Evolutionary conservation across 2,888 invertebrate species (phyloP).

Genomic region (Dryobota labecula): DNA sequence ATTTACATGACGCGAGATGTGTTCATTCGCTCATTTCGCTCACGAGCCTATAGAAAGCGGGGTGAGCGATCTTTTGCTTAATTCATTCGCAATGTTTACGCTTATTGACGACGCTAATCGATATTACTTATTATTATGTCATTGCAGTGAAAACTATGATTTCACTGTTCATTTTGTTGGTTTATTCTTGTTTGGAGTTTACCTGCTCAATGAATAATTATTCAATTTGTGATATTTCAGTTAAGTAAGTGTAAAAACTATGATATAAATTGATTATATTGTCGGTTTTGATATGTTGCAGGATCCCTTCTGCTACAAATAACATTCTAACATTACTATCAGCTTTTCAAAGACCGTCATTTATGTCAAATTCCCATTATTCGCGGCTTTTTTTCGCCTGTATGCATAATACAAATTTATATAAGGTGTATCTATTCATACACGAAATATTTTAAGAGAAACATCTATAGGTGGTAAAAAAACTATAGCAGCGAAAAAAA

Average conservation of each 20-base stretch:
- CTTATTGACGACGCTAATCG: slow-evolving; percentile 59
- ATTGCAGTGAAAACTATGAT: slow-evolving; percentile 63
- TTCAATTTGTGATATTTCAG: not conserved
- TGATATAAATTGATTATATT: not conserved
- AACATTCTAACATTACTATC: not conserved
- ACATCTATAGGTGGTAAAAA: too few species aligned
- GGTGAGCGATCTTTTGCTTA: slow-evolving; percentile 65
- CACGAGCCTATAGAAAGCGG: slow-evolving; percentile 67
- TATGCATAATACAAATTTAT: not conserved
- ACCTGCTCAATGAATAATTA: not conserved
- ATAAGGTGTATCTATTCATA: too few species aligned
- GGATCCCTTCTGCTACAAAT: not conserved
- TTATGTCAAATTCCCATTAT: not conserved
- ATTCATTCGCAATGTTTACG: slow-evolving; percentile 66
- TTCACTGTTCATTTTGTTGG: slow-evolving; percentile 46
- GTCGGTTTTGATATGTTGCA: not conserved
- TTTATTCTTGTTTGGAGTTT: slow-evolving; percentile 17
- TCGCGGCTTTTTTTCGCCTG: not conserved
- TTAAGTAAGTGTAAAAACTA: not conserved
- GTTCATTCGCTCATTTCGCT: slow-evolving; percentile 23
- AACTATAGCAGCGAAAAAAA: too few species aligned
- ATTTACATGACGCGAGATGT: slow-evolving; percentile 58
- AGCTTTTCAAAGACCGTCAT: not conserved
- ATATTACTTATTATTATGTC: slow-evolving; percentile 71
- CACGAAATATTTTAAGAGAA: too few species aligned